Percentiles rank a stretch among this genome's conserved stretches.
phyloP scores from a whole-genome alignment of 2,113 vertebrate species.

The Microtus montanus region DNA sequence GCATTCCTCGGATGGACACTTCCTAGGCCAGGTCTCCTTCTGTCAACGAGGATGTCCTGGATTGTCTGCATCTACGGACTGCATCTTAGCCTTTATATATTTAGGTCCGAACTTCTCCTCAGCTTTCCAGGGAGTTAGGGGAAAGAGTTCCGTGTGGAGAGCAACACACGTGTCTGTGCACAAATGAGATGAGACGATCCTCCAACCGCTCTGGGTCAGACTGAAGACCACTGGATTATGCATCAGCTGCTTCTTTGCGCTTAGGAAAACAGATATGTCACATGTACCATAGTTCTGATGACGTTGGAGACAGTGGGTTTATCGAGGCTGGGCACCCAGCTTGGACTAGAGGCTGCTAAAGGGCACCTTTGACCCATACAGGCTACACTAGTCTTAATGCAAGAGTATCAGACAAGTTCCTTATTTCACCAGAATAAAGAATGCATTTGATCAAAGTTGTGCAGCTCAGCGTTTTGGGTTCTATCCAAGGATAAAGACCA shows the following conservation, averaged over 20 bases:
- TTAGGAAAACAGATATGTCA: conserved; percentile 13
- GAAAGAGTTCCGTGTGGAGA: not conserved
- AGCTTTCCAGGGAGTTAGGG: conserved; percentile 5
- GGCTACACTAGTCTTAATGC: not conserved
- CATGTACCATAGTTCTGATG: not conserved
- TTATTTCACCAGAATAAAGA: conserved; percentile 46
- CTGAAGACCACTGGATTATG: not conserved
- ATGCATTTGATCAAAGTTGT: not conserved
- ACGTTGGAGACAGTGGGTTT: not conserved
- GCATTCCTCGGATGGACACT: not conserved
- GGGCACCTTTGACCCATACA: conserved; percentile 50
- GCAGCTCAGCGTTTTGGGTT: not conserved
- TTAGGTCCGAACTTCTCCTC: not conserved
- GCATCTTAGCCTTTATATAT: not conserved
- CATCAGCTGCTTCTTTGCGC: not conserved
- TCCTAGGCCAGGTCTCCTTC: not conserved
- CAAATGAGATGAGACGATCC: not conserved
- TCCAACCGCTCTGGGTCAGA: not conserved
- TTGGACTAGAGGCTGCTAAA: conserved; percentile 52
- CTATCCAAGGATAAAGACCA: not conserved
- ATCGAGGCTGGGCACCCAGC: conserved; percentile 16
- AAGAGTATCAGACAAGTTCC: not conserved
- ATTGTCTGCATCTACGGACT: not conserved
- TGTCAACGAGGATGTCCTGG: not conserved
- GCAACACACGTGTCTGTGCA: not conserved